Percentiles rank a stretch among this genome's conserved stretches.
phyloP scores from a whole-genome alignment of 2,888 invertebrate species.

The Apeira syringaria region DNA sequence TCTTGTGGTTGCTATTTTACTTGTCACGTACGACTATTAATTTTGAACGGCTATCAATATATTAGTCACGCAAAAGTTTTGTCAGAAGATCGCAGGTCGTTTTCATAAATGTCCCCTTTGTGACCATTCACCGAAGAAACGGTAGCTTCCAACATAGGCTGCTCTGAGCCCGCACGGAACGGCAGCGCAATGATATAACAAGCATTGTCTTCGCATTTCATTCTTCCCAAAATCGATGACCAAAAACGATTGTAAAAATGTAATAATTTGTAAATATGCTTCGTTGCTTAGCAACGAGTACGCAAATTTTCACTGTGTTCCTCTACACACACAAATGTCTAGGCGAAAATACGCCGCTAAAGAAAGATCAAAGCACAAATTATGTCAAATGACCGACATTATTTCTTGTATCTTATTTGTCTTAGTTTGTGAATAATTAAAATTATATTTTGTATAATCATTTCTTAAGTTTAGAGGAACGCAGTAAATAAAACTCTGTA shows the following conservation, averaged over 20 bases:
- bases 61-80: constrained; percentile 4
- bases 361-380: not conserved
- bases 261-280: constrained; percentile 56
- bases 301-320: constrained; percentile 33
- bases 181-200: constrained; percentile 13
- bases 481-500: constrained; percentile 33
- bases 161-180: not conserved
- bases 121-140: constrained; percentile 3
- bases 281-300: constrained; percentile 60
- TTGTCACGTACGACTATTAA: too few relatives aligned
- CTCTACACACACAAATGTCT: constrained; percentile 7
- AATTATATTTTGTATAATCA: not conserved
- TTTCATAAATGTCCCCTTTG: not conserved
- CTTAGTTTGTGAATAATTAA: not conserved
- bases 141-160: constrained; percentile 14
- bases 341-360: not conserved
- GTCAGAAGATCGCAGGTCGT: not conserved
- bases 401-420: not conserved
- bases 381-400: not conserved
- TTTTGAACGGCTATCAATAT: not conserved
- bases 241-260: constrained; percentile 59
- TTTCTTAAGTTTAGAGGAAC: constrained; percentile 13
- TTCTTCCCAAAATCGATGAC: constrained; percentile 72
- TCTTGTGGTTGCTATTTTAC: too few relatives aligned
- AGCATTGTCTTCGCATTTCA: constrained; percentile 46